Conservation (phyloP, 2,797 vertebrate genomes). For the Manis javanica region DNA sequence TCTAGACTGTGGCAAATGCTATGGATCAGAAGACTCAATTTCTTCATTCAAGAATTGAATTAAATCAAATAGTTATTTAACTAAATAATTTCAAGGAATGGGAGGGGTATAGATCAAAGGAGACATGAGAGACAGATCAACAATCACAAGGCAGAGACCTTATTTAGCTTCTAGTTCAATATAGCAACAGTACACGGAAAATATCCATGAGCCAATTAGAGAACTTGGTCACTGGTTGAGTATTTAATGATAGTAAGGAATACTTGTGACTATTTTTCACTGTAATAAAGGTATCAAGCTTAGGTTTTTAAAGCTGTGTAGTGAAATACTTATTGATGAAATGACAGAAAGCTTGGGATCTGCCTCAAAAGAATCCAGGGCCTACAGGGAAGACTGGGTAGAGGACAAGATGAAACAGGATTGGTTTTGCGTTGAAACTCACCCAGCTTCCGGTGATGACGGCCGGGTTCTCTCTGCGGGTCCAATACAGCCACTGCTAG, state of each 20-base stretch:
- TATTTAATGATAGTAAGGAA: neutral
- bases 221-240: neutral
- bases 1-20: neutral
- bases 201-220: neutral
- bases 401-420: neutral
- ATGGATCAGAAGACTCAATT: neutral
- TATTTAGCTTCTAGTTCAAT: neutral
- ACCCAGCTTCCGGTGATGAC: accelerated
- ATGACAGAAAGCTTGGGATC: neutral
- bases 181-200: neutral
- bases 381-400: neutral
- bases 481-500: too few species aligned
- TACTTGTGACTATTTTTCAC: neutral
- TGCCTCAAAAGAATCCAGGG: neutral
- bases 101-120: neutral
- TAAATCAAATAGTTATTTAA: neutral
- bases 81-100: neutral
- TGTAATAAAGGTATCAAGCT: neutral
- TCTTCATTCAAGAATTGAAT: too few species aligned
- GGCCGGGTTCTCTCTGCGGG: neutral
- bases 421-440: neutral
- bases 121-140: neutral
- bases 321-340: neutral
- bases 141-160: neutral
- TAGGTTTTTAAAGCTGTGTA: neutral